Evolutionary conservation across 2,888 invertebrate genomes (phyloP), one percentile per base, ranked within the genome.

Genomic region (Troilus luridus): DNA sequence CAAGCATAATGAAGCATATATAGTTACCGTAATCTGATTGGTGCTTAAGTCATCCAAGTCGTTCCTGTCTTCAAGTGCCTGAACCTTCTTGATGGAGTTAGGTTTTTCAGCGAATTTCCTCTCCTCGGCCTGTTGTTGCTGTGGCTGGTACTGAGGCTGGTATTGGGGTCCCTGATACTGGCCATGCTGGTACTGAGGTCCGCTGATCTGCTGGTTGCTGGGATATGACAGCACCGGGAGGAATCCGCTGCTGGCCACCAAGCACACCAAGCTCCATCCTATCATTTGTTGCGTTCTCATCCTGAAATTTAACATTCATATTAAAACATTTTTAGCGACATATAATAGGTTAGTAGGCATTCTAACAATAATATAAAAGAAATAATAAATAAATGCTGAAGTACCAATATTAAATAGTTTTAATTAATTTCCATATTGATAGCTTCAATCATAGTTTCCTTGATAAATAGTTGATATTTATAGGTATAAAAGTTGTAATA

Each of bases 51-150:
- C 98, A 93, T 97, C 97, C 92, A 98, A 94, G 94, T 98, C 97
- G 93, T 97, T 93, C 89, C 93, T 92, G 92, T 94, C 93, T 91
- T 93, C 93, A 54, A 93, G 92, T 1, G 92, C 92, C 12, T 92
- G 92, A 9, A 98, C 98, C 95, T 98, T 98, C 95, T 98, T 98
- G 93, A 97, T 96, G 24, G 97, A 96, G 94, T 98, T 98, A 21
- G 98, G 97, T 94, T 98, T 98, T 94, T 97, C 98, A 0, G 97
- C 97, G 94, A 97, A 98, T 95, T 98, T 98, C 92, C 98, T 95
- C 92, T 96, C 96, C 93, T 95, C 96, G 21, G 93, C 92, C 58
- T 91, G 91, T 62, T 91, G 92, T 60, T 92, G 92, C n/a, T 92
- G 91, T 12, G 91, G 91, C 24, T 91, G 56, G n/a, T 85, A 58